phyloP scores from a whole-genome alignment of 2,113 vertebrate genomes.

The Antigone vipio region DNA sequence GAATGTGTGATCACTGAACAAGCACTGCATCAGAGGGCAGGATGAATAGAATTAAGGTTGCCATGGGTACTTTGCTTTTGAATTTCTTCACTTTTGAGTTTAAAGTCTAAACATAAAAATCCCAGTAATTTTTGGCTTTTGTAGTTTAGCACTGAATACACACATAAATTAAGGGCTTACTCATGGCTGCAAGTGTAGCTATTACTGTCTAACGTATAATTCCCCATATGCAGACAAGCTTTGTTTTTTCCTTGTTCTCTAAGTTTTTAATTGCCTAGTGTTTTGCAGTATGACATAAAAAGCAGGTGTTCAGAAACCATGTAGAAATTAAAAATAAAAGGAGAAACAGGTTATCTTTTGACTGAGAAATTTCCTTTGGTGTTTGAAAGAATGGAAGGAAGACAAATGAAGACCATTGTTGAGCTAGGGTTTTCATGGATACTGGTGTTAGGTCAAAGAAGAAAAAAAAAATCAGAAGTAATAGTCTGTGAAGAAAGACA shows the following conservation, averaged over 20 bases:
- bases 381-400: neutral
- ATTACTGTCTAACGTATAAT: constrained; percentile 37
- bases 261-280: constrained; percentile 47
- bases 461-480: neutral
- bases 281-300: constrained; percentile 46
- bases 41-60: constrained; percentile 31
- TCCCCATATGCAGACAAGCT: neutral
- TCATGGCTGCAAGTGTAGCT: neutral
- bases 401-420: neutral
- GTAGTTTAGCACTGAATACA: neutral
- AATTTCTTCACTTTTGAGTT: constrained; percentile 19
- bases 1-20: neutral
- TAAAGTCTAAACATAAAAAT: constrained; percentile 45
- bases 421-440: neutral
- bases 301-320: constrained; percentile 58
- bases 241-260: constrained; percentile 43
- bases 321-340: neutral
- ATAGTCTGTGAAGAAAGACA: neutral
- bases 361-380: neutral
- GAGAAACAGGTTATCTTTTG: constrained; percentile 4
- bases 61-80: constrained; percentile 16
- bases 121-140: constrained; percentile 32
- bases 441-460: neutral
- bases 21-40: neutral
- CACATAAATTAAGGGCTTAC: constrained; percentile 20